Conservation (phyloP, 2,113 vertebrate species). For the Hippotragus niger region DNA sequence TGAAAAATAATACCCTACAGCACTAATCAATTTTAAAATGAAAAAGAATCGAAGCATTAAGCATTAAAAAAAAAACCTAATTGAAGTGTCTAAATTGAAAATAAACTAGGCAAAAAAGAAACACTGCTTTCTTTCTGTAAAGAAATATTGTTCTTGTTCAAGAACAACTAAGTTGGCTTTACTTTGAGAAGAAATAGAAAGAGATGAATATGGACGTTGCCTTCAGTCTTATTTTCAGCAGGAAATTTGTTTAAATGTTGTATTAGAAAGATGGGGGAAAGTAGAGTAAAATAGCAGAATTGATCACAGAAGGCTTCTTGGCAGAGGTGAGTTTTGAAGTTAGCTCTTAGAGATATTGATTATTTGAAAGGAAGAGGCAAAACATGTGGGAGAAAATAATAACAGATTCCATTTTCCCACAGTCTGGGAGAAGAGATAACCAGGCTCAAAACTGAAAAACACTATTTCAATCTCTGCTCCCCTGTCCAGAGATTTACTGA, state of each 20-base stretch:
- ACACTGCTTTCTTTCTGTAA: slow-evolving; percentile 28
- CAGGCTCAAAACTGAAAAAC: not conserved
- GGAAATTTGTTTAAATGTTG: not conserved
- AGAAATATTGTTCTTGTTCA: slow-evolving; percentile 22
- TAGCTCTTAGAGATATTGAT: not conserved
- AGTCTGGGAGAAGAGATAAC: not conserved
- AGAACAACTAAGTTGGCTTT: not conserved
- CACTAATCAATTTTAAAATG: slow-evolving; percentile 48
- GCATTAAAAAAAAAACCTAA: slow-evolving; percentile 2
- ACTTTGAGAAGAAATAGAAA: not conserved
- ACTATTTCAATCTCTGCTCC: not conserved
- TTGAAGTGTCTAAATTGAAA: slow-evolving; percentile 46
- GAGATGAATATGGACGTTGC: not conserved
- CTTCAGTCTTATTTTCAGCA: not conserved
- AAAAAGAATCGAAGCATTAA: not conserved
- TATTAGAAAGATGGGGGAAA: not conserved
- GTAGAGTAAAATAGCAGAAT: not conserved
- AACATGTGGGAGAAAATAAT: not conserved
- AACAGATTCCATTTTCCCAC: not conserved
- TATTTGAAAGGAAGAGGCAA: not conserved
- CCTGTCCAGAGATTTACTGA: not conserved
- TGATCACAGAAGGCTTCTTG: not conserved
- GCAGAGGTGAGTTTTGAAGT: not conserved
- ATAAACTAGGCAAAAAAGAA: slow-evolving; percentile 36
- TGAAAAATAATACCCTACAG: slow-evolving; percentile 41